phyloP scores from a whole-genome alignment of 2,888 invertebrate genomes.

The Argyresthia goedartella region DNA sequence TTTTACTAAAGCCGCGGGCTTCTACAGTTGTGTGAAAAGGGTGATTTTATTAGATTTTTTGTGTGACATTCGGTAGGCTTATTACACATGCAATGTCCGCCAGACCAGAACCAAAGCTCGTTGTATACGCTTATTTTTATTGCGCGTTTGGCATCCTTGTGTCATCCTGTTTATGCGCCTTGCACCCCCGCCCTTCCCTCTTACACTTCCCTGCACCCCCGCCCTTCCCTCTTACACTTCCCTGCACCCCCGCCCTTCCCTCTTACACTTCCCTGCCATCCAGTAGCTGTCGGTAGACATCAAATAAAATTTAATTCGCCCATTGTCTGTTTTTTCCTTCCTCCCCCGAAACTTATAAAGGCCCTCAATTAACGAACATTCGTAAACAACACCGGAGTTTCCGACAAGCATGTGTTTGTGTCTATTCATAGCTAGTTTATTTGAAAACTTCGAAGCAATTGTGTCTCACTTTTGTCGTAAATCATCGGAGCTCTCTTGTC shows the following conservation, averaged over 20 bases:
- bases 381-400: slow-evolving; percentile 18
- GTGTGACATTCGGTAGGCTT: slow-evolving; percentile 29
- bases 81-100: slow-evolving; percentile 47
- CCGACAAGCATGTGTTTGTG: slow-evolving; percentile 42
- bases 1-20: no score
- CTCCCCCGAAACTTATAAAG: slow-evolving; percentile 8
- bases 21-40: no score
- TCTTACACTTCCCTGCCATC: slow-evolving; percentile 30
- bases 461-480: slow-evolving; percentile 54
- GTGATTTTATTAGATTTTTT: slow-evolving; percentile 35
- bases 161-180: slow-evolving; percentile 35
- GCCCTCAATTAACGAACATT: slow-evolving; percentile 18
- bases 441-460: slow-evolving; percentile 56
- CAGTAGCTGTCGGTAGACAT: slow-evolving; percentile 41
- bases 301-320: slow-evolving; percentile 59
- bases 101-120: slow-evolving; percentile 43
- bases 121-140: slow-evolving; percentile 21
- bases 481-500: slow-evolving; percentile 58
- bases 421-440: slow-evolving; percentile 58
- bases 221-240: slow-evolving; percentile 31
- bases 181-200: slow-evolving; percentile 22
- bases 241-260: slow-evolving; percentile 21
- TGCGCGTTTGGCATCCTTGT: slow-evolving; percentile 33
- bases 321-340: slow-evolving; percentile 38
- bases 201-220: slow-evolving; percentile 22